Evolutionary conservation across 2,113 vertebrate genomes (phyloP).

Genomic region (Rutilus rutilus): DNA sequence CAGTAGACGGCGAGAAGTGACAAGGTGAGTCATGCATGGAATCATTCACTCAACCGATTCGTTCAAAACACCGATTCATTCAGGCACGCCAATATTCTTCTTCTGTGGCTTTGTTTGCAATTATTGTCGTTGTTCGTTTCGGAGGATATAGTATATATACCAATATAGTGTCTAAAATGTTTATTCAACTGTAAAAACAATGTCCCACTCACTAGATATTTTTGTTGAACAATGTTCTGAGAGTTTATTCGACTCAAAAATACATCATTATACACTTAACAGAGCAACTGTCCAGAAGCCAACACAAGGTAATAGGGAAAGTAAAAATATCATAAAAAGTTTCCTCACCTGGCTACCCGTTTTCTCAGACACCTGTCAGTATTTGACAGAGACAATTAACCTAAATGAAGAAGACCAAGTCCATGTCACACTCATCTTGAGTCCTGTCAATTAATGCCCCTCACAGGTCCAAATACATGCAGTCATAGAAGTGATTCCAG

Average conservation of each 20-base stretch:
- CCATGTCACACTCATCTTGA: constrained; percentile 25
- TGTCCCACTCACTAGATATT: background rate
- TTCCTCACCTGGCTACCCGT: constrained; percentile 39
- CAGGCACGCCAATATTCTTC: background rate
- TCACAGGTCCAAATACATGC: background rate
- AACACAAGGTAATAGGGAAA: background rate
- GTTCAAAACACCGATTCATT: background rate
- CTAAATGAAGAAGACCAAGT: background rate
- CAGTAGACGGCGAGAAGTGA: background rate
- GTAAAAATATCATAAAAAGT: constrained; percentile 34
- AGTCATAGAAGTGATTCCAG: constrained; percentile 6
- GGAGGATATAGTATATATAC: background rate
- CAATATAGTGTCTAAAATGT: background rate
- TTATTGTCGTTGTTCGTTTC: background rate
- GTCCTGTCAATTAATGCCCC: background rate
- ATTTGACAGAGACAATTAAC: background rate
- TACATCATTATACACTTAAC: background rate
- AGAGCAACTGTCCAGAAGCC: background rate
- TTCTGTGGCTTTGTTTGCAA: background rate
- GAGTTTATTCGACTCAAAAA: background rate
- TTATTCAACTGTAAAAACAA: background rate
- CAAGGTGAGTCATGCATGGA: background rate
- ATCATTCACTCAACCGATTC: background rate
- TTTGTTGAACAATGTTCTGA: background rate
- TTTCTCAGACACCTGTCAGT: constrained; percentile 30